phyloP scores from a whole-genome alignment of 2,797 vertebrate species.

The Arremon aurantiirostris region DNA sequence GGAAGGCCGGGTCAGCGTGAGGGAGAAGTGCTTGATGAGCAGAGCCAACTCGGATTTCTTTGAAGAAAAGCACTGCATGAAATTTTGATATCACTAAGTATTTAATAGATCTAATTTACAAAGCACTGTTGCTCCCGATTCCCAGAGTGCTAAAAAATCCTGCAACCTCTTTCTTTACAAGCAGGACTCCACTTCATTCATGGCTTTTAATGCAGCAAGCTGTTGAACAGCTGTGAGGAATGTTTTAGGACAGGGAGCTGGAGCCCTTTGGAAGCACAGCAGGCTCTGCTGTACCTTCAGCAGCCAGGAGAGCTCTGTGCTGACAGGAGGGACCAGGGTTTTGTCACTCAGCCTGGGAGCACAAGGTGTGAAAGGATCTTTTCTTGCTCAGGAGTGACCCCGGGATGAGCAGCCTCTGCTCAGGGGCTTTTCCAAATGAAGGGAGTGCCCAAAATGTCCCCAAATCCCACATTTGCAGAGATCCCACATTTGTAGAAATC shows the following conservation, averaged over 20 bases:
- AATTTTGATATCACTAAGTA: constrained; percentile 47
- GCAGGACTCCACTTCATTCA: not conserved
- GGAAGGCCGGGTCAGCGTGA: not conserved
- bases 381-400: not conserved
- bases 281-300: not conserved
- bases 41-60: not conserved
- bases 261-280: not conserved
- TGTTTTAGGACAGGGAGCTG: not conserved
- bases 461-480: not conserved
- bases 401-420: not conserved
- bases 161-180: constrained; percentile 12
- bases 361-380: not conserved
- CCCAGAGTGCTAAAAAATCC: constrained; percentile 30
- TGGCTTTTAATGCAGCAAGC: constrained; percentile 17
- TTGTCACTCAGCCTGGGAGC: not conserved
- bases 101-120: constrained; percentile 48
- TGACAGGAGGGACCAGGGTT: not conserved
- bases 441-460: fast-evolving
- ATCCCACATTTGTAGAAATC: too few species aligned
- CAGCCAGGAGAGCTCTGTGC: not conserved
- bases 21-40: not conserved
- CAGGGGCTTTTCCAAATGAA: too few species aligned
- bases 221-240: constrained; percentile 11
- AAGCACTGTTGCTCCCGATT: constrained; percentile 17
- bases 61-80: not conserved